Evolutionary conservation across 1,140 invertebrate species (phyloP), one percentile per base, ranked within the genome.

Genomic region (Anadara kagoshimensis): DNA sequence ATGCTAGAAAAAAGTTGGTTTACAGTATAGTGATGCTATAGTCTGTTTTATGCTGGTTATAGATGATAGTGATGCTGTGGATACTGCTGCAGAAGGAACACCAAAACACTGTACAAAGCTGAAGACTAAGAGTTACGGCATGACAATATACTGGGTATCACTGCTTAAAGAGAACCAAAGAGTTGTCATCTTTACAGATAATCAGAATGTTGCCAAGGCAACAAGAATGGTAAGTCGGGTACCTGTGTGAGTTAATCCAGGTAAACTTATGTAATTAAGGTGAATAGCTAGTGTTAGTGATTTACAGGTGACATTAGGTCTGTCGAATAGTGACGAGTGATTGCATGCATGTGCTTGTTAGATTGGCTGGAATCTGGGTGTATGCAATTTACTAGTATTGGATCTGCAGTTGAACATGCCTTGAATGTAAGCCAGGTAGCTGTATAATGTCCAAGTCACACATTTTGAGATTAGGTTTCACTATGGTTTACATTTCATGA

Each of bases 141-240:
- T 94, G 11, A 90, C 93, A 2, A 93, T 96, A n/a, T 95, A 94
- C 80, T 96, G 95, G 94, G 92, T 95, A 44, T 95, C 94, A 63
- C 95, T 93, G 74, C 90, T 94, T 79, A 93, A 95, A 73, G 92
- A 92, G 0, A 91, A 92, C 43, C 94, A 96, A 88, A 89, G 94
- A 82, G 93, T 94, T 0, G 89, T 96, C 29, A 90, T 95, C n/a
- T 93, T 96, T 78, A 95, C 94, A 0, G 94, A 95, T 88, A 94
- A 95, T 80, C 93, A 94, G 82, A 90, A 92, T 78, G 91, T 95
- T 12, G 94, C 94, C 3, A 90, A 92, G 49, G 91, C 92, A 76
- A 92, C 93, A 14, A 91, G 92, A 83, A 83, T 84, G 78, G 87
- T 88, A 77, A 69, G 73, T 47, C 2, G n/a, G 44, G 14, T 3